These are phyloP conservation scores for Lasioglossum albipes DNA, from an alignment of 1,140 invertebrate species.

Conservation along the genomic window DNA sequence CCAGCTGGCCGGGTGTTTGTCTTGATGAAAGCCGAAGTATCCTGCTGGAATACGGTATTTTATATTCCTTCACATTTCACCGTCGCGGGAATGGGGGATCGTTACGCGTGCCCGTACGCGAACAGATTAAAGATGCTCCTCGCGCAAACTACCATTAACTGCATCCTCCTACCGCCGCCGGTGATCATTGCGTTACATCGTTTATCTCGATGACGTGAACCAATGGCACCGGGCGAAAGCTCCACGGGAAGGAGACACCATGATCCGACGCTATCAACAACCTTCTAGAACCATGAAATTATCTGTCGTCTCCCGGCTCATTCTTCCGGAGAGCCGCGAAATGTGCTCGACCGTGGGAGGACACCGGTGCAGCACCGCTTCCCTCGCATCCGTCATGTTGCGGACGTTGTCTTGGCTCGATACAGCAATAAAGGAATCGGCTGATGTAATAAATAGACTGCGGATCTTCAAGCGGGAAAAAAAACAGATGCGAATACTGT, in stretches of 20 bases:
- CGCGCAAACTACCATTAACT: neutral
- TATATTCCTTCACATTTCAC: neutral
- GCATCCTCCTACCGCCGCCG: neutral
- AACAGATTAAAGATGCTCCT: neutral
- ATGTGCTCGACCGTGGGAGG: neutral
- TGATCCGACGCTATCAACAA: no score
- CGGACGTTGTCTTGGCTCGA: no score
- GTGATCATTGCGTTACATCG: neutral
- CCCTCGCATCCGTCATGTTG: no score
- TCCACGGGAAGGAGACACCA: no score
- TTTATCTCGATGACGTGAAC: neutral
- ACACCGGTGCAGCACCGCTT: no score
- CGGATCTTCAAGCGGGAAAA: no score
- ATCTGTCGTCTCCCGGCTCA: neutral
- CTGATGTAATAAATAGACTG: no score
- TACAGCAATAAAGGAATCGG: no score
- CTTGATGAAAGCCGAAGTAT: neutral
- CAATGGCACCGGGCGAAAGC: neutral
- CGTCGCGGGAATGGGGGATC: neutral
- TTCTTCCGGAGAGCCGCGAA: neutral
- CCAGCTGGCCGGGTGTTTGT: neutral
- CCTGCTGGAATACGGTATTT: neutral
- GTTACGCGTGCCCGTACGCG: neutral
- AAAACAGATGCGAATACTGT: no score
- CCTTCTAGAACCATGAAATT: slow-evolving; percentile 13